Conservation (phyloP, 2,797 vertebrate species). For the Micromesistius poutassou region DNA sequence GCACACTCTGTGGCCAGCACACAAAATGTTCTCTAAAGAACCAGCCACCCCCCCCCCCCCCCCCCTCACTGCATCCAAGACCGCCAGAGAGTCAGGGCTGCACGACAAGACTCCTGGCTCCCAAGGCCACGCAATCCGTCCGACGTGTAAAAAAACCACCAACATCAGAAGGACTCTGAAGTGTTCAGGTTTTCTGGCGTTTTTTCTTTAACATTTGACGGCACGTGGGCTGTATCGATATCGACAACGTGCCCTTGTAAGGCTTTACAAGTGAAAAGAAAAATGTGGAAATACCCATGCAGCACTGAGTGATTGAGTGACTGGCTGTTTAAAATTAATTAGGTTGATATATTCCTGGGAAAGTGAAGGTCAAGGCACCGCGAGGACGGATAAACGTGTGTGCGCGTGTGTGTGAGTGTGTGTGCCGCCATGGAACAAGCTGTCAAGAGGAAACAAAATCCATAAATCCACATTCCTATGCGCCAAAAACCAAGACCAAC, state of each 20-base stretch:
- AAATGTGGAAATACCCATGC: constrained; percentile 40
- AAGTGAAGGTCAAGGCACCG: constrained; percentile 40
- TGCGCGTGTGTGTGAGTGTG: constrained; percentile 22
- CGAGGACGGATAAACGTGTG: not conserved
- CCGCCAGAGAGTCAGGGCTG: constrained; percentile 35
- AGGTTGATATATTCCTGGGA: constrained; percentile 54
- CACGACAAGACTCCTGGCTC: constrained; percentile 43
- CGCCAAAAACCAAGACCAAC: constrained; percentile 26
- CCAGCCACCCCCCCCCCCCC: too few species aligned
- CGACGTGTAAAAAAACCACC: constrained; percentile 53
- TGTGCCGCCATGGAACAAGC: constrained; percentile 52
- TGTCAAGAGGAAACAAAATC: constrained; percentile 59
- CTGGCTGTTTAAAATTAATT: constrained; percentile 63
- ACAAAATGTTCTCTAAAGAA: not conserved
- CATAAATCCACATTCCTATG: constrained; percentile 48
- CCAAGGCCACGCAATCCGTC: not conserved
- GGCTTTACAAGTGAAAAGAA: constrained; percentile 28
- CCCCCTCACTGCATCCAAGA: too few species aligned
- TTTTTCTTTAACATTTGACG: constrained; percentile 50
- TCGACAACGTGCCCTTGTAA: constrained; percentile 57
- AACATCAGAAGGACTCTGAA: constrained; percentile 34
- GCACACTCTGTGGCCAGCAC: not conserved
- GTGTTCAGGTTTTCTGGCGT: not conserved
- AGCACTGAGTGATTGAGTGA: constrained; percentile 36
- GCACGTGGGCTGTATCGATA: constrained; percentile 43